A percentile compares a stretch with the other conserved stretches of the same genome.
Conservation (phyloP, 2,888 invertebrate genomes). For the Euproctis similis region DNA sequence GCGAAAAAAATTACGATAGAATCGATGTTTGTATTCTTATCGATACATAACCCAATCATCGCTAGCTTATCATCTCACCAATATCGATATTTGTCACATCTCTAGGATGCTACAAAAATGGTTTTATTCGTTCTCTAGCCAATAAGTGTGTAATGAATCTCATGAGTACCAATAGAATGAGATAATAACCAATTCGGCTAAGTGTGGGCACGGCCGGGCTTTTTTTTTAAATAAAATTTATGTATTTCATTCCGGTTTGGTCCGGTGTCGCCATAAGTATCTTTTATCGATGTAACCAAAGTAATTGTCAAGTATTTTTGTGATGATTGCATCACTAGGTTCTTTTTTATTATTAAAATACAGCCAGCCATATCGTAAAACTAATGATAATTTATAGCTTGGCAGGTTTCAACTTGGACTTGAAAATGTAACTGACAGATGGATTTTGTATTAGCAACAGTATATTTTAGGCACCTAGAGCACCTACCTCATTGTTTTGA, state of each 20-base stretch:
- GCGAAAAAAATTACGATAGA: too few species aligned
- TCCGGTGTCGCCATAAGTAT: slow-evolving; percentile 51
- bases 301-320: slow-evolving; percentile 26
- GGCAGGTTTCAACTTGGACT: too few species aligned
- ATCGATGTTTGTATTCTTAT: too few species aligned
- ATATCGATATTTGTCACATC: slow-evolving; percentile 24
- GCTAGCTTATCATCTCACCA: too few species aligned
- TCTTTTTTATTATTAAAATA: too few species aligned
- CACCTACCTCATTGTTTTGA: too few species aligned
- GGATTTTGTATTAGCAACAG: too few species aligned
- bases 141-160: slow-evolving; percentile 72
- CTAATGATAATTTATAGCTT: too few species aligned
- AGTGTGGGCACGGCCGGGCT: slow-evolving; percentile 63
- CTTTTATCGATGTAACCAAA: slow-evolving; percentile 28
- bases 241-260: slow-evolving; percentile 62
- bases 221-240: slow-evolving; percentile 43
- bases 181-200: slow-evolving; percentile 60
- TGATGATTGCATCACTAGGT: slow-evolving; percentile 21
- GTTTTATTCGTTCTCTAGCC: slow-evolving; percentile 65
- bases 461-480: too few species aligned
- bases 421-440: too few species aligned
- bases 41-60: too few species aligned
- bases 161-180: slow-evolving; percentile 59
- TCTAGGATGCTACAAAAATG: slow-evolving; percentile 55
- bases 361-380: too few species aligned